Conservation (phyloP, 1,140 invertebrate genomes). For the Heliconius hewitsoni region DNA sequence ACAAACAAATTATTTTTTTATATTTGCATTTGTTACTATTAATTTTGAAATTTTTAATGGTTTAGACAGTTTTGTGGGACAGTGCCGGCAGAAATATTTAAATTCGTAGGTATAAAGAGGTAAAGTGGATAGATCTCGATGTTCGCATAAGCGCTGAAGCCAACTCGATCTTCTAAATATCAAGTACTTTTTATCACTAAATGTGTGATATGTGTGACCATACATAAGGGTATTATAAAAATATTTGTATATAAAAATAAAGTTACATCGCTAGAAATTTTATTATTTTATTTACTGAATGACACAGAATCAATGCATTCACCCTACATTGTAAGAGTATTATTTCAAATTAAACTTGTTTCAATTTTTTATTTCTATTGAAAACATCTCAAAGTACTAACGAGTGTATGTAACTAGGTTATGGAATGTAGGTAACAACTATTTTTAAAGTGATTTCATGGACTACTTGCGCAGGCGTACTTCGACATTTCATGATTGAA, state of each 20-base stretch:
- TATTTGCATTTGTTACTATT: background rate
- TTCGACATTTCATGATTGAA: background rate
- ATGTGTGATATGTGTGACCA: too few species aligned
- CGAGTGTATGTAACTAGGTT: constrained; percentile 31
- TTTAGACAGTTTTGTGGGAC: background rate
- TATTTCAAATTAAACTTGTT: too few species aligned
- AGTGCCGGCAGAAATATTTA: background rate
- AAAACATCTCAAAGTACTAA: constrained; percentile 21
- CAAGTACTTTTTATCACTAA: too few species aligned
- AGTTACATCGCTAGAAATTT: too few species aligned
- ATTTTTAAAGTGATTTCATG: constrained; percentile 29
- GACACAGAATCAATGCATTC: background rate
- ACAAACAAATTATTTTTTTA: background rate
- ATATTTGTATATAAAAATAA: too few species aligned
- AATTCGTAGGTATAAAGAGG: too few species aligned
- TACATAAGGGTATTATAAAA: too few species aligned
- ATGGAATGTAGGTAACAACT: constrained; percentile 32
- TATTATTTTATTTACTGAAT: too few species aligned
- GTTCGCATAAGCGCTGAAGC: too few species aligned
- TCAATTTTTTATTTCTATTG: background rate
- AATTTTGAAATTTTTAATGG: background rate
- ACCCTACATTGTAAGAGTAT: background rate
- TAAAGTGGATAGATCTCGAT: too few species aligned
- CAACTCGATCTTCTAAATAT: too few species aligned
- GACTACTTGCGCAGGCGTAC: constrained; percentile 18